Evolutionary conservation across 2,113 vertebrate genomes (phyloP).

Genomic region (Archocentrus centrarchus): DNA sequence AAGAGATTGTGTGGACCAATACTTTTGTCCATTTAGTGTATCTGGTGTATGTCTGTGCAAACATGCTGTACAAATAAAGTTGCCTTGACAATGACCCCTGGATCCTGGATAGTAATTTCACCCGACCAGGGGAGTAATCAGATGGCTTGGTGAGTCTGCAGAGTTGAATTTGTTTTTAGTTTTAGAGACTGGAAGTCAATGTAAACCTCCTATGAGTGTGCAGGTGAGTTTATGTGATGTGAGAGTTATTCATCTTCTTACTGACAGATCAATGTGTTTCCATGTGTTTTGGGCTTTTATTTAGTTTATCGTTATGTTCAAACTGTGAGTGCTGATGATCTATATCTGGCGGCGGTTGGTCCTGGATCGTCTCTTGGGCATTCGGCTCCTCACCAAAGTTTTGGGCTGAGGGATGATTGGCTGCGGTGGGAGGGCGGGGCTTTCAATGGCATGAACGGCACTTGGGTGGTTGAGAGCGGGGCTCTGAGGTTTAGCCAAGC

Average conservation of each 20-base stretch:
- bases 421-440: conserved; percentile 7
- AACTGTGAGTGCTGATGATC: neutral
- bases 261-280: neutral
- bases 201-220: conserved; percentile 5
- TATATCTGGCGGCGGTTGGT: conserved; percentile 61
- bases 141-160: neutral
- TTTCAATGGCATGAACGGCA: neutral
- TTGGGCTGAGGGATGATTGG: conserved; percentile 51
- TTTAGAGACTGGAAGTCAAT: neutral
- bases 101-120: neutral
- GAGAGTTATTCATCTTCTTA: neutral
- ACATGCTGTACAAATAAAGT: neutral
- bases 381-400: conserved; percentile 29
- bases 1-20: neutral
- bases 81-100: neutral
- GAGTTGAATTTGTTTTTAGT: neutral
- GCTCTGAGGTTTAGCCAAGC: conserved; percentile 49
- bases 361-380: conserved; percentile 61
- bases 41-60: neutral
- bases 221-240: neutral
- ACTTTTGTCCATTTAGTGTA: neutral
- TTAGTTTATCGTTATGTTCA: neutral
- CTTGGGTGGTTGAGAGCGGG: conserved; percentile 14
- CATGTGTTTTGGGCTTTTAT: neutral
- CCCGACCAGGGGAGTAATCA: conserved; percentile 5